A percentile compares a stretch with the other conserved stretches of the same genome.
Evolutionary conservation across 2,888 invertebrate genomes (phyloP).

Genomic region (Polydrusus tereticollis): DNA sequence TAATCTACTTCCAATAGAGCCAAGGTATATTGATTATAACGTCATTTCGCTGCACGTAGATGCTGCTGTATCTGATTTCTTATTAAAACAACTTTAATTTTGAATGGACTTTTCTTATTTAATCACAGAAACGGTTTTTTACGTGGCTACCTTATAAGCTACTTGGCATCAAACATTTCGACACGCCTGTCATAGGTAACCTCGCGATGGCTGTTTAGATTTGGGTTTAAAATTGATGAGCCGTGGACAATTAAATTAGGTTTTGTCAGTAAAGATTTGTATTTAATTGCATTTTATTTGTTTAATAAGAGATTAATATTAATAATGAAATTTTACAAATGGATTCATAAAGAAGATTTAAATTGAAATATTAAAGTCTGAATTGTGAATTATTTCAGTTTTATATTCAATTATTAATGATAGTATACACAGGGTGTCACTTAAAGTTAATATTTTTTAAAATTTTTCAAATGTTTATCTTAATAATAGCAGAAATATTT

Average conservation of each 20-base stretch:
- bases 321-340: not conserved
- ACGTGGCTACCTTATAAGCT: constrained; percentile 37
- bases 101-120: constrained; percentile 38
- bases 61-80: constrained; percentile 35
- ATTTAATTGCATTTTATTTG: not conserved
- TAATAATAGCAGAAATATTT: no score
- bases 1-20: not conserved
- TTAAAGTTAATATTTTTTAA: no score
- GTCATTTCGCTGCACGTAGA: constrained; percentile 13
- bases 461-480: no score
- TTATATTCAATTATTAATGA: no score
- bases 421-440: no score
- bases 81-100: constrained; percentile 32
- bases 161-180: constrained; percentile 40
- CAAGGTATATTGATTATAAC: no score
- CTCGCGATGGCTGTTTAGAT: constrained; percentile 33
- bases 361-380: no score
- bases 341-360: no score
- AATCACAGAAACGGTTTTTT: constrained; percentile 36
- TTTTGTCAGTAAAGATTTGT: not conserved
- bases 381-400: no score
- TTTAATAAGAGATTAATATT: not conserved
- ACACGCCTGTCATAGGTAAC: constrained; percentile 40
- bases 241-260: constrained; percentile 26
- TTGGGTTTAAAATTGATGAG: constrained; percentile 39